Conservation (phyloP, 30 jellyfish, hydroid and myxozoan species). For the Chironex yamaguchii region DNA sequence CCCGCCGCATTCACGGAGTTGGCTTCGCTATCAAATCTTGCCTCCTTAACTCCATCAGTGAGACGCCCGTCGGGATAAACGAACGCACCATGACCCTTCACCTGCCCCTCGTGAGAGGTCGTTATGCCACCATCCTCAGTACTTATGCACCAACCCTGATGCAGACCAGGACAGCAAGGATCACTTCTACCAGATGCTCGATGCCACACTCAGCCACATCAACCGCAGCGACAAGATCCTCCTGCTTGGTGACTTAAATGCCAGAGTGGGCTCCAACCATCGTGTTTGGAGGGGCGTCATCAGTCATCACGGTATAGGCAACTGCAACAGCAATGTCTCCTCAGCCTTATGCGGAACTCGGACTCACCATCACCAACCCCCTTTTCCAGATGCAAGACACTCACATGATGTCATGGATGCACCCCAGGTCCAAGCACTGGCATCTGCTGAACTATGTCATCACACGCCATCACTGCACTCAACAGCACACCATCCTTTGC, state of each 20-base stretch:
- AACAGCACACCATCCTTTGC: no score
- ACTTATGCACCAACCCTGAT: no score
- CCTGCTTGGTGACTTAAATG: slow-evolving; percentile 13
- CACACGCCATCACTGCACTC: background rate
- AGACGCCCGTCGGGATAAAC: no score
- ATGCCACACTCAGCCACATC: no score
- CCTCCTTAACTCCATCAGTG: no score
- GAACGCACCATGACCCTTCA: no score
- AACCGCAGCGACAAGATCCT: slow-evolving; percentile 17
- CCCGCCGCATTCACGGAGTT: no score
- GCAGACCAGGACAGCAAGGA: no score
- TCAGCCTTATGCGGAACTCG: background rate
- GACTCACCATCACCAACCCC: slow-evolving; percentile 21
- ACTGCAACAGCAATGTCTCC: slow-evolving; percentile 3
- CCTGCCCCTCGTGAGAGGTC: no score
- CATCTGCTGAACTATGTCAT: slow-evolving; percentile 21
- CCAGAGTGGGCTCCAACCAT: slow-evolving; percentile 6
- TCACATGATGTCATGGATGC: slow-evolving; percentile 12
- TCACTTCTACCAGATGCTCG: no score
- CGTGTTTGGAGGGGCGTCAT: slow-evolving; percentile 4
- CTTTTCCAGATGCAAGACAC: background rate
- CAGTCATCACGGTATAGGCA: slow-evolving; percentile 1
- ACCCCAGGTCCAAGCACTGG: slow-evolving; percentile 31
- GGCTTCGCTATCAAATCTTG: no score
- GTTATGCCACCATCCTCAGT: no score